Evolutionary conservation across 1,140 invertebrate species (phyloP).

Genomic region (Euglossa dilemma): DNA sequence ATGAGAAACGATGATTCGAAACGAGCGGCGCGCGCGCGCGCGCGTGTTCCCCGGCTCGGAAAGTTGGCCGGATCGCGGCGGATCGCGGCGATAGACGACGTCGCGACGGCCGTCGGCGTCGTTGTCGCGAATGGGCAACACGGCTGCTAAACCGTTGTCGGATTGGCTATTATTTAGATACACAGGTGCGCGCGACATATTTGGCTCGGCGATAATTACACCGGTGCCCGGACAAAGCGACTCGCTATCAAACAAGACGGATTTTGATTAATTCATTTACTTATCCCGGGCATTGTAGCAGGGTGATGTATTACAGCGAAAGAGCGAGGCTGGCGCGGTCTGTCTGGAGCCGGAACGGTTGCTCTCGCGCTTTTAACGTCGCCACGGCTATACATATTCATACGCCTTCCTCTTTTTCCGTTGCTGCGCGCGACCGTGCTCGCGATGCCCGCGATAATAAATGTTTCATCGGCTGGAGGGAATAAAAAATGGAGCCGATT

Average conservation of each 20-base stretch:
- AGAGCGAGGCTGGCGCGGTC: not conserved
- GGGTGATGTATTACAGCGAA: constrained; percentile 19
- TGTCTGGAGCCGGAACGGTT: constrained; percentile 4
- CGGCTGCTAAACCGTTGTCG: not conserved
- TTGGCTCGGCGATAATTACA: constrained; percentile 37
- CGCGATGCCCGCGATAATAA: constrained; percentile 23
- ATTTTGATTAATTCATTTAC: constrained; percentile 47
- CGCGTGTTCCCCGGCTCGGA: not conserved
- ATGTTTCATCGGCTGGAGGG: constrained; percentile 15
- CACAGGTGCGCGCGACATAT: constrained; percentile 46
- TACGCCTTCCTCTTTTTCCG: not conserved
- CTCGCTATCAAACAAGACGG: constrained; percentile 44
- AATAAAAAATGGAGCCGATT: constrained; percentile 13
- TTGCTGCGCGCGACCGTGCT: not conserved
- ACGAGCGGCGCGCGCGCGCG: constrained; percentile 59
- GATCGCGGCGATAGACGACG: not conserved
- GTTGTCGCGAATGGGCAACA: not conserved
- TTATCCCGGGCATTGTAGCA: constrained; percentile 26
- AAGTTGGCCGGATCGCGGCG: not conserved
- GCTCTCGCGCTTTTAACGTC: constrained; percentile 26
- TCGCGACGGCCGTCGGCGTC: not conserved
- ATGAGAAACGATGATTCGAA: constrained; percentile 64
- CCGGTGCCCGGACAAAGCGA: constrained; percentile 35
- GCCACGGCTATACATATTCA: constrained; percentile 21
- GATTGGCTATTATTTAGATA: constrained; percentile 39